A percentile compares a stretch with the other conserved stretches of the same genome.
Conservation (phyloP, 1,140 invertebrate species). For the Macrobrachium nipponense region DNA sequence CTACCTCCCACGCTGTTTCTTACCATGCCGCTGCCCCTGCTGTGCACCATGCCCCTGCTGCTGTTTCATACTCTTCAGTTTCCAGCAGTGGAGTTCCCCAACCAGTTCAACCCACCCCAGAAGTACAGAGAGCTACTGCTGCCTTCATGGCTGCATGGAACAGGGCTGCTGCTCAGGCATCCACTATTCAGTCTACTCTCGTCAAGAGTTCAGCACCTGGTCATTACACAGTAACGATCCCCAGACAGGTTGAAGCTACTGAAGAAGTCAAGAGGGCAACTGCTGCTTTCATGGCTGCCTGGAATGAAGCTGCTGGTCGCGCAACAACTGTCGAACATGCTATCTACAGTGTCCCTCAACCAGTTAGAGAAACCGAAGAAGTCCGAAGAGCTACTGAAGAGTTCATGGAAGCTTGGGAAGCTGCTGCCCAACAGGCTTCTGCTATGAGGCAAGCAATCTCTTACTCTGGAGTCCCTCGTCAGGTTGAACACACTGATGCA, state of each 20-base stretch:
- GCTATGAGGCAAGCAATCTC: too few species aligned
- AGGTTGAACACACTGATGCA: too few species aligned
- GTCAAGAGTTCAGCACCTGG: constrained; percentile 12
- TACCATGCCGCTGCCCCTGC: background rate
- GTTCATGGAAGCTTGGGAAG: background rate
- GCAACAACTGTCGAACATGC: constrained; percentile 22
- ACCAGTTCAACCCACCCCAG: constrained; percentile 20
- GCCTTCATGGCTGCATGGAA: constrained; percentile 44
- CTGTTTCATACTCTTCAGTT: background rate
- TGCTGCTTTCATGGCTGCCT: constrained; percentile 30
- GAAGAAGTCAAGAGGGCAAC: constrained; percentile 32
- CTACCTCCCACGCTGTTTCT: too few species aligned
- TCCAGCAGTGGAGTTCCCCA: background rate
- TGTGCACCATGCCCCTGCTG: background rate
- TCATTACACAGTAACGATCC: background rate
- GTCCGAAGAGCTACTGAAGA: background rate
- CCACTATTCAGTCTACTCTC: background rate
- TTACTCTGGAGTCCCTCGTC: too few species aligned
- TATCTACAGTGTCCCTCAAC: background rate
- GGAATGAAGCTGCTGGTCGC: constrained; percentile 20
- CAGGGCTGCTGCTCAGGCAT: constrained; percentile 7
- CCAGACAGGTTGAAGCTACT: background rate
- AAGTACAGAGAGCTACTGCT: constrained; percentile 34
- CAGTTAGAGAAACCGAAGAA: background rate
- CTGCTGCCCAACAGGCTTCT: background rate